Evolutionary conservation across 2,888 invertebrate species (phyloP), one percentile per base, ranked within the genome.

Genomic region (Mythimna ferrago): DNA sequence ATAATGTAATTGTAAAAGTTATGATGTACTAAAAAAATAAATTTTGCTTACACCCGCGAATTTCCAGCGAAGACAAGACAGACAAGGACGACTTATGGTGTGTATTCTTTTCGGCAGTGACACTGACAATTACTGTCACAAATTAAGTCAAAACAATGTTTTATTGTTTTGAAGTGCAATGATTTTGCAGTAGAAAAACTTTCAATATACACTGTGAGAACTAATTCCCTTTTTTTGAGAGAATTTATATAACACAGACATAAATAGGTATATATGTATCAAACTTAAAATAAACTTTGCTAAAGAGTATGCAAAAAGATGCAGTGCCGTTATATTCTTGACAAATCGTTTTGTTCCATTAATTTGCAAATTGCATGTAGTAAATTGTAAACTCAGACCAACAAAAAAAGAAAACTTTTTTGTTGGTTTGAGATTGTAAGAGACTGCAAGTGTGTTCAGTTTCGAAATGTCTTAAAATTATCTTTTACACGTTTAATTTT

Each of bases 31-130:
- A 61, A 61, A 32, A 35, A 70, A 77, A 72, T 21, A 81, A 82
- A 81, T 88, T 88, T 87, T 85, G 90, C 90, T 89, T 83, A 91
- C 88, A 88, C 90, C 91, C 90, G 91, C 92, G 90, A 89, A 90
- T 86, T 78, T 60, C 48, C 63, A 54, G 11, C 58, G 38, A 19
- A 38, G 56, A 51, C 26, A 56, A 19, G 32, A 14, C 48, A 11
- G 41, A 38, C 38, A 44, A 14, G 44, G 44, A 32, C 16, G 57
- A 9, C 53, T 6, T 2, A 32, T 6, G 48, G 44, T 44, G 56
- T 7, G 44, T 10, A 6, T 53, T 48, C 73, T 62, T 0, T 48
- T 41, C 63, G 64, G 38, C 53, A 26, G 14, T 67, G 67, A 63
- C 41, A 64, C n/a, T 64, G 62, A 58, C 32, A 51, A 32, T 35